Percentiles rank a stretch among this genome's conserved stretches.
Conservation (phyloP, 1,140 invertebrate species). For the Thereuonema tuberculata region DNA sequence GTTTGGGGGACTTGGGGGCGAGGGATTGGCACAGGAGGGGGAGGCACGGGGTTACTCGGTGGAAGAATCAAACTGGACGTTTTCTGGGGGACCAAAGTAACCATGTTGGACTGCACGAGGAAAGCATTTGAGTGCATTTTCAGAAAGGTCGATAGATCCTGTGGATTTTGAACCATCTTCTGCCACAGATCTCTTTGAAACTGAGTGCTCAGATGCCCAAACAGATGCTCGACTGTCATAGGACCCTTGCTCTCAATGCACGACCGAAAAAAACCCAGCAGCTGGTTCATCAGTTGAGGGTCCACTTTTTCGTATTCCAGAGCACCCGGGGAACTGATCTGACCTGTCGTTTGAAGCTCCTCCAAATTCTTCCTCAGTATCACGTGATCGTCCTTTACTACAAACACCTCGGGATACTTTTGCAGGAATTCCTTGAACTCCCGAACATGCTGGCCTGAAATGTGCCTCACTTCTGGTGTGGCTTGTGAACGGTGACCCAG, state of each 20-base stretch:
- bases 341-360: constrained; percentile 31
- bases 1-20: constrained; percentile 42
- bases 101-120: constrained; percentile 75
- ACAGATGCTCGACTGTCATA: constrained; percentile 68
- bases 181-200: constrained; percentile 58
- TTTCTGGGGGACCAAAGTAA: constrained; percentile 42
- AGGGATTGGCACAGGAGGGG: constrained; percentile 10
- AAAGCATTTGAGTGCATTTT: constrained; percentile 81
- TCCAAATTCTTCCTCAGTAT: constrained; percentile 57
- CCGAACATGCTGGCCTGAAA: constrained; percentile 81
- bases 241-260: constrained; percentile 62
- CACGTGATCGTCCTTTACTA: constrained; percentile 71
- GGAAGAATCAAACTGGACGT: constrained; percentile 16
- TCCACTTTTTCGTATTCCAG: constrained; percentile 19
- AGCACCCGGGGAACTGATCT: constrained; percentile 5
- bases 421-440: constrained; percentile 84
- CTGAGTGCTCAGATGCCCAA: constrained; percentile 58
- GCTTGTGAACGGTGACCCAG: constrained; percentile 85
- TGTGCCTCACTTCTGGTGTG: constrained; percentile 85
- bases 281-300: constrained; percentile 47
- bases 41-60: constrained; percentile 19
- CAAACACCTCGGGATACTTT: constrained; percentile 72
- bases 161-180: constrained; percentile 68
- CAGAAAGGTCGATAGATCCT: constrained; percentile 71
- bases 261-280: constrained; percentile 61